Evolutionary conservation across 2,888 invertebrate genomes (phyloP).

Genomic region (Mayetiola destructor): DNA sequence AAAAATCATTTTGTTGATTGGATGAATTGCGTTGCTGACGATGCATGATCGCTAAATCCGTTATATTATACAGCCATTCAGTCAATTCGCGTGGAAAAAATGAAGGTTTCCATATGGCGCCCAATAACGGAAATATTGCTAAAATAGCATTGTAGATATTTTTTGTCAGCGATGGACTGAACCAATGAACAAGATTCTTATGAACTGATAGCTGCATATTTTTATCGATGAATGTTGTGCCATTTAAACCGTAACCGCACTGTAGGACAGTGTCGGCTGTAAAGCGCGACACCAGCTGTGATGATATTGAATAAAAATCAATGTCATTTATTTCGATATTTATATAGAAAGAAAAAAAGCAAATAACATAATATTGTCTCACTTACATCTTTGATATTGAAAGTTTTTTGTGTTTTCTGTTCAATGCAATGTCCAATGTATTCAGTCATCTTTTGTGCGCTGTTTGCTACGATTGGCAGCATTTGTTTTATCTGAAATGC

Average conservation of each 20-base stretch:
- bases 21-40: constrained; percentile 21
- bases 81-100: neutral
- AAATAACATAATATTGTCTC: neutral
- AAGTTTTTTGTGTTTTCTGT: neutral
- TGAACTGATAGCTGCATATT: constrained; percentile 16
- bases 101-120: constrained; percentile 16
- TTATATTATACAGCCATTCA: constrained; percentile 18
- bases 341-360: neutral
- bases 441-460: neutral
- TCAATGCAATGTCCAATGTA: neutral
- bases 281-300: constrained; percentile 13
- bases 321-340: neutral
- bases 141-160: constrained; percentile 13
- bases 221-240: constrained; percentile 22
- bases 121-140: constrained; percentile 20
- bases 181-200: constrained; percentile 13
- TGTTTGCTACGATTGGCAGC: neutral
- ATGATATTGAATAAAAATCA: neutral
- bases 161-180: constrained; percentile 14
- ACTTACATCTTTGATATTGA: constrained; percentile 6
- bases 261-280: constrained; percentile 24
- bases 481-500: neutral
- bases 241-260: constrained; percentile 29
- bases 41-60: constrained; percentile 23
- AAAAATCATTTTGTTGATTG: constrained; percentile 27